Evolutionary conservation across 2,113 vertebrate genomes (phyloP).

Genomic region (Guaruba guarouba): DNA sequence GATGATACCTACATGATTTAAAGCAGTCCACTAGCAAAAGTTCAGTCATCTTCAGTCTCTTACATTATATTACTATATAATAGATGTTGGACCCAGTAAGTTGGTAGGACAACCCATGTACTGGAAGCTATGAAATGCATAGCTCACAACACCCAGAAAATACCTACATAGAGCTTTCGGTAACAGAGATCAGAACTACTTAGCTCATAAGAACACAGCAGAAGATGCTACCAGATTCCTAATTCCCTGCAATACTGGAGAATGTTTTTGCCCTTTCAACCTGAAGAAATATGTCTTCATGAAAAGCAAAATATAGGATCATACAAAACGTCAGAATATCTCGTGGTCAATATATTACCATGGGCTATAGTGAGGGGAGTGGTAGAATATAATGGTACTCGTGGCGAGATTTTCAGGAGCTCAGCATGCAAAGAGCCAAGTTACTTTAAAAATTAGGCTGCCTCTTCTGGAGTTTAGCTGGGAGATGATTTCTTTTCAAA

Average conservation of each 20-base stretch:
- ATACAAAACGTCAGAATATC: neutral
- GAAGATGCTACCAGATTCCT: neutral
- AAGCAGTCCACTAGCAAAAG: neutral
- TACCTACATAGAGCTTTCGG: neutral
- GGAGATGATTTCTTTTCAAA: conserved; percentile 40
- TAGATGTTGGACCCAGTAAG: neutral
- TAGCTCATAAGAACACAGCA: neutral
- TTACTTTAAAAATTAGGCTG: conserved; percentile 22
- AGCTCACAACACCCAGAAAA: neutral
- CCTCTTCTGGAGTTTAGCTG: conserved; percentile 29
- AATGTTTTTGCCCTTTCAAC: neutral
- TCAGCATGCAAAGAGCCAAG: neutral
- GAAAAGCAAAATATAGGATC: neutral
- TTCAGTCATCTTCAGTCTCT: neutral
- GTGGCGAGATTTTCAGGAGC: neutral
- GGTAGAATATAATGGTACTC: neutral
- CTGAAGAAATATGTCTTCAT: neutral
- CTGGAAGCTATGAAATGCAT: neutral
- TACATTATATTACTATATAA: neutral
- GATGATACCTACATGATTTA: neutral
- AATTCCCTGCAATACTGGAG: neutral
- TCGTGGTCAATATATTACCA: neutral
- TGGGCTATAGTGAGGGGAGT: neutral
- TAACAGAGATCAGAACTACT: neutral
- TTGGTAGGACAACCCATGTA: neutral